Conservation (phyloP, 2,113 vertebrate species). For the Hipposideros armiger region DNA sequence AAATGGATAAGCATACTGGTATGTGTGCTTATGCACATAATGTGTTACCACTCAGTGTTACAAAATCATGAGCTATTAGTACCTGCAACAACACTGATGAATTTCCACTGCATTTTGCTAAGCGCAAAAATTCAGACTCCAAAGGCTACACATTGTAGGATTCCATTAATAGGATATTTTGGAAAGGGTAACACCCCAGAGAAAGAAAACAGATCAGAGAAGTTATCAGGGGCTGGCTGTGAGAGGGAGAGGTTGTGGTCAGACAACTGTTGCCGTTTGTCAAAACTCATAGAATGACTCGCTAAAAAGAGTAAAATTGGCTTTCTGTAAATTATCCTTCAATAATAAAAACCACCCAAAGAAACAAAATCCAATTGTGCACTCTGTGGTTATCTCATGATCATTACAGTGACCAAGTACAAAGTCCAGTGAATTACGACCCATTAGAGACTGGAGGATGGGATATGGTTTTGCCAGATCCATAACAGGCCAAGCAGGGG, state of each 20-base stretch:
- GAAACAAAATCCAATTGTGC: neutral
- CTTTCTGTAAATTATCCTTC: constrained; percentile 4
- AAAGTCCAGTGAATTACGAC: constrained; percentile 12
- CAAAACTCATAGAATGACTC: constrained; percentile 5
- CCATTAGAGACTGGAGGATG: neutral
- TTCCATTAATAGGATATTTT: constrained; percentile 24
- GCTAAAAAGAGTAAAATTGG: neutral
- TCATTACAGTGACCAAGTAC: constrained; percentile 3
- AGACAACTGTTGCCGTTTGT: neutral
- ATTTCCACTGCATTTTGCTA: constrained; percentile 51
- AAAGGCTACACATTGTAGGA: constrained; percentile 21
- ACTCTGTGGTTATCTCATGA: neutral
- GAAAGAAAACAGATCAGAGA: constrained; percentile 10
- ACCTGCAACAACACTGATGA: neutral
- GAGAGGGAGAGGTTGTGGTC: neutral
- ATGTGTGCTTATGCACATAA: neutral
- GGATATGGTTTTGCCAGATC: neutral
- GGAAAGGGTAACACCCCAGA: neutral
- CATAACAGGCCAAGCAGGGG: neutral
- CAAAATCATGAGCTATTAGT: neutral
- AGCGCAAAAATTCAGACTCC: constrained; percentile 22
- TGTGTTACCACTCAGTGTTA: neutral
- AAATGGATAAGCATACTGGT: neutral
- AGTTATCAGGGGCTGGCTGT: neutral
- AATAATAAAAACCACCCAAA: neutral